Evolutionary conservation across 2,797 vertebrate genomes (phyloP).

Genomic region (Rhabdophis nuchalis): DNA sequence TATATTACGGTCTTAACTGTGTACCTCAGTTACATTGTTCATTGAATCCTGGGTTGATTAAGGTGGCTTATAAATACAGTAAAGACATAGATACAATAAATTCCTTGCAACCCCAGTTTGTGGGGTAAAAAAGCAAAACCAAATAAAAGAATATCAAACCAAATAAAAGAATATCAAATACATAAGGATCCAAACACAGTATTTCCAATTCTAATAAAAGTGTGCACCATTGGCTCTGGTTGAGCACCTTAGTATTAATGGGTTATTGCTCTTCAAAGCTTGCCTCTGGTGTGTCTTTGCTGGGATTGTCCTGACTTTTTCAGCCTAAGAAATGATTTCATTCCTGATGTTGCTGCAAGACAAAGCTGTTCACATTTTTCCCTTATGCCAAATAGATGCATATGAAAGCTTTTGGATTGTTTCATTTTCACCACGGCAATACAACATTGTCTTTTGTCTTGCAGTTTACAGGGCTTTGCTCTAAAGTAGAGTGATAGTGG

Average conservation of each 20-base stretch:
- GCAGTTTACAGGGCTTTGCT: constrained; percentile 23
- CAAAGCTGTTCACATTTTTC: constrained; percentile 76
- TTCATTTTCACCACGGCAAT: constrained; percentile 36
- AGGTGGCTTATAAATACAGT: background rate
- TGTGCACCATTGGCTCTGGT: constrained; percentile 4
- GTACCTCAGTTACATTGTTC: background rate
- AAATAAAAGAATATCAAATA: background rate
- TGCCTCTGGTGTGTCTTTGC: constrained; percentile 64
- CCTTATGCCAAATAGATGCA: constrained; percentile 75
- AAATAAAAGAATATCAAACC: background rate
- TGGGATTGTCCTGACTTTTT: constrained; percentile 59
- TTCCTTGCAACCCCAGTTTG: background rate
- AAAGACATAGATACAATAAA: background rate
- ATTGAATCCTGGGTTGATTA: background rate
- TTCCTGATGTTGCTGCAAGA: constrained; percentile 69
- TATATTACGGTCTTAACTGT: background rate
- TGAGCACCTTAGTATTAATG: constrained; percentile 46
- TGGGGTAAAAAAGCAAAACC: background rate
- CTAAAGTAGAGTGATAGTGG: constrained; percentile 47
- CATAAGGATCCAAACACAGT: background rate
- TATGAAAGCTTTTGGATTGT: constrained; percentile 76
- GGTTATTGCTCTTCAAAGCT: constrained; percentile 1
- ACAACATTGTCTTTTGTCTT: constrained; percentile 42
- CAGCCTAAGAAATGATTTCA: constrained; percentile 70
- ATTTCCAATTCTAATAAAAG: background rate